Evolutionary conservation across 2,113 vertebrate genomes (phyloP).

Genomic region (Cyprinodon brontotheroides): DNA sequence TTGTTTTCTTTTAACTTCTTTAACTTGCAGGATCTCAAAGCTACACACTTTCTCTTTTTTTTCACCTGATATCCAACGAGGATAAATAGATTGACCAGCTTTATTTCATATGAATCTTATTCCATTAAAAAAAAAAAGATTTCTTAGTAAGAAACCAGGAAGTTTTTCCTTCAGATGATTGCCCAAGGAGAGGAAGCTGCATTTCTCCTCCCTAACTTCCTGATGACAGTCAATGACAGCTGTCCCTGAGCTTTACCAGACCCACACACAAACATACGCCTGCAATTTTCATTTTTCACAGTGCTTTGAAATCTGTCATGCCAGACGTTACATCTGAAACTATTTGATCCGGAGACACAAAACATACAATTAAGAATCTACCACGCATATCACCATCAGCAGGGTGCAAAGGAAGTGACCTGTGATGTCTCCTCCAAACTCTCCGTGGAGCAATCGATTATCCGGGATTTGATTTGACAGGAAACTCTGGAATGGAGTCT

Average conservation of each 20-base stretch:
- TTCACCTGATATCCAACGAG: no score
- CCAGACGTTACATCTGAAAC: not conserved
- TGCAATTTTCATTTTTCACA: slow-evolving; percentile 7
- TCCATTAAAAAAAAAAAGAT: not conserved
- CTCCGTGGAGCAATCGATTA: slow-evolving; percentile 56
- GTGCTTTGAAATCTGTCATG: not conserved
- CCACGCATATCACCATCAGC: not conserved
- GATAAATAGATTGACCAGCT: no score
- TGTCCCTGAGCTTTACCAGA: slow-evolving; percentile 47
- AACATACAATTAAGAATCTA: not conserved
- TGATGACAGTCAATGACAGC: slow-evolving; percentile 45
- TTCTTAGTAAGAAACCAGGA: not conserved
- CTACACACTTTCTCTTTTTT: not conserved
- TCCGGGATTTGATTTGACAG: slow-evolving; percentile 49
- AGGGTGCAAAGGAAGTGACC: not conserved
- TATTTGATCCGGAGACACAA: not conserved
- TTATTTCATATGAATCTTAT: not conserved
- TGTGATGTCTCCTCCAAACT: not conserved
- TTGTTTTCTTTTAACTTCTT: slow-evolving; percentile 1
- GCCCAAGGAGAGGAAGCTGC: not conserved
- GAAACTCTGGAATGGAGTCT: slow-evolving; percentile 33
- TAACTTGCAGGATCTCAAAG: not conserved
- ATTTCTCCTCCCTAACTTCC: slow-evolving; percentile 37
- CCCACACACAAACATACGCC: slow-evolving; percentile 17
- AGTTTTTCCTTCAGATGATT: slow-evolving; percentile 27